These are phyloP conservation scores for Drosophila dives DNA, from an alignment of 2,888 invertebrate genomes.

Conservation along the genomic window DNA sequence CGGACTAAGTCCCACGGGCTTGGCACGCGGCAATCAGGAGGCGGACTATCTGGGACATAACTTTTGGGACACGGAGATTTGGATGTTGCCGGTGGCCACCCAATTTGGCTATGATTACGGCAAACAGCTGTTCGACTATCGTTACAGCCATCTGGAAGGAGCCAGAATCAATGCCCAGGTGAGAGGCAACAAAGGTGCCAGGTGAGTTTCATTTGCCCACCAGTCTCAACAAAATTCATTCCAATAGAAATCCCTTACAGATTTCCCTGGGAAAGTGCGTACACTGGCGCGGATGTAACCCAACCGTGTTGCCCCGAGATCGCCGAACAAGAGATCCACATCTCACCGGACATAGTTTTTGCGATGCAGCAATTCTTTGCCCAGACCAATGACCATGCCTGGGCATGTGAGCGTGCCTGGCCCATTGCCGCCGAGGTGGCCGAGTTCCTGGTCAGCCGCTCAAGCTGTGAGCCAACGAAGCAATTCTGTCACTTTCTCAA, in stretches of 20 bases:
- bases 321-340: conserved; percentile 87
- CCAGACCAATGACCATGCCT: conserved; percentile 72
- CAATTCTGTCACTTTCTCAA: conserved; percentile 83
- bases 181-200: conserved; percentile 86
- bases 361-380: conserved; percentile 84
- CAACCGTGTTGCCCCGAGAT: conserved; percentile 87
- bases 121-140: conserved; percentile 86
- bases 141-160: conserved; percentile 85
- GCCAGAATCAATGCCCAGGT: conserved; percentile 86
- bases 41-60: conserved; percentile 86
- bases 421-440: conserved; percentile 87
- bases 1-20: conserved; percentile 87
- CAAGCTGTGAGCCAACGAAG: conserved; percentile 85
- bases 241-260: conserved; percentile 66
- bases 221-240: neutral
- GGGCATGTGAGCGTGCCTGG: conserved; percentile 85
- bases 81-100: conserved; percentile 87
- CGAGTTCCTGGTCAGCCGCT: conserved; percentile 87
- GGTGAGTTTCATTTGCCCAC: conserved; percentile 15
- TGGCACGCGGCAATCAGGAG: conserved; percentile 85
- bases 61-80: conserved; percentile 88
- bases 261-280: conserved; percentile 89
- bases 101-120: conserved; percentile 86
- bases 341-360: conserved; percentile 87
- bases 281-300: conserved; percentile 87